Evolutionary conservation across 1,140 invertebrate species (phyloP).

Genomic region (Calephelis virginiensis): DNA sequence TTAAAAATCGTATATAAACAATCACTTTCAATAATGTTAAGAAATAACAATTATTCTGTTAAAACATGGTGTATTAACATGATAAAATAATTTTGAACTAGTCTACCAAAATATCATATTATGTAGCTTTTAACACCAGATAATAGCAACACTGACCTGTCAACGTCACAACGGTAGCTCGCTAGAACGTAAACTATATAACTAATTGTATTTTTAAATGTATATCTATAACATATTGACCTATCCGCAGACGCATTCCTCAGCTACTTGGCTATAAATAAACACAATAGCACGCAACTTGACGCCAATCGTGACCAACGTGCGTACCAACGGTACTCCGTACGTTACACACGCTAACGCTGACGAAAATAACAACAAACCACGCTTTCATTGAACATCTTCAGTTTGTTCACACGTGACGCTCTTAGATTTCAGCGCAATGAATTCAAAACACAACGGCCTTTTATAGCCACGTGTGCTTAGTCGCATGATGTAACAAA

Average conservation of each 20-base stretch:
- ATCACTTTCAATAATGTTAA: no score
- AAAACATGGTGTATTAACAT: no score
- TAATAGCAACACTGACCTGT: no score
- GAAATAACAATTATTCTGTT: no score
- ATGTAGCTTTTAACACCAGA: no score
- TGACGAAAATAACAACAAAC: slow-evolving; percentile 24
- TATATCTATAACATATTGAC: no score
- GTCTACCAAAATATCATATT: no score
- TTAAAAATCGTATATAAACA: no score
- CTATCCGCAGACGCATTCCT: slow-evolving; percentile 21
- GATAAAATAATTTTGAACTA: no score
- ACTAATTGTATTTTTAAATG: no score
- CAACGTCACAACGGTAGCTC: no score
- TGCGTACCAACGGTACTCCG: slow-evolving; percentile 13
- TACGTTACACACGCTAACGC: slow-evolving; percentile 21
- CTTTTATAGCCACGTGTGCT: slow-evolving; percentile 28
- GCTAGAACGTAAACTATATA: no score
- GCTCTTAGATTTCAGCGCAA: slow-evolving; percentile 31
- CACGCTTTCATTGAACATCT: slow-evolving; percentile 47
- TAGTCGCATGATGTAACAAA: slow-evolving; percentile 62
- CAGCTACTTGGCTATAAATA: slow-evolving; percentile 25
- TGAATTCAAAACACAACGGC: slow-evolving; percentile 27
- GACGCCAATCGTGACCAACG: slow-evolving; percentile 26
- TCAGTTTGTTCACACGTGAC: slow-evolving; percentile 30
- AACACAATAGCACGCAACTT: slow-evolving; percentile 34